Evolutionary conservation across 2,113 vertebrate species (phyloP), one percentile per base, ranked within the genome.

Genomic region (Calidris pugnax): DNA sequence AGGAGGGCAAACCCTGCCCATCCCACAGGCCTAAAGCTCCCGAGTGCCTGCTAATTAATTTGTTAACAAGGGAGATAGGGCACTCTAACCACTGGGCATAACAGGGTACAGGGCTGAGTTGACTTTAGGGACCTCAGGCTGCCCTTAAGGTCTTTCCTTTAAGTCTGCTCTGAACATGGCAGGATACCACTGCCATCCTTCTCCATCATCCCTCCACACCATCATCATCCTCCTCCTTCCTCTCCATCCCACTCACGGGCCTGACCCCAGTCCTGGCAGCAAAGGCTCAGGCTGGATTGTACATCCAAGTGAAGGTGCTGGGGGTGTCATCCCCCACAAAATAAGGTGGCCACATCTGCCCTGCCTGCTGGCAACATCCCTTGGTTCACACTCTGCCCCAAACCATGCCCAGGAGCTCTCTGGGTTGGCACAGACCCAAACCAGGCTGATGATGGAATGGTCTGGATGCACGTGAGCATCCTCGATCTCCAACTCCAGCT

Each of bases 401-500:
- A 4, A 21, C 43, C 32, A 1, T 2, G 41, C 13, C 80, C 43
- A 2, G 67, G n/a, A 39, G 47, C 66, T 6, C 0, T 7, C 43
- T 0, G 11, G 20, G 47, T 39, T 8, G 56, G 39, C 56, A 7
- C n/a, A 20, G 76, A 14, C 63, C 39, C 12, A 5, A 10, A 5
- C 2, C 22, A 8, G 48, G 39, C 28, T 23, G 33, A 8, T 39
- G 47, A 1, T 4, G 53, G 66, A 20, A 3, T 2, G 2, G 1
- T 4, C 26, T 0, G 0, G 59, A 6, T 3, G 77, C 1, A 0
- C 6, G 0, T 0, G 0, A 20, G 19, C 59, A 23, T 4, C 51
- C 32, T 17, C 3, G 32, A 17, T 11, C 20, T 7, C 15, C 19
- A 20, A 7, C 5, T 12, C 9, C 63, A 4, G 12, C 39, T 2